Conservation (phyloP, 1,140 invertebrate genomes). For the Brachystomella parvula region DNA sequence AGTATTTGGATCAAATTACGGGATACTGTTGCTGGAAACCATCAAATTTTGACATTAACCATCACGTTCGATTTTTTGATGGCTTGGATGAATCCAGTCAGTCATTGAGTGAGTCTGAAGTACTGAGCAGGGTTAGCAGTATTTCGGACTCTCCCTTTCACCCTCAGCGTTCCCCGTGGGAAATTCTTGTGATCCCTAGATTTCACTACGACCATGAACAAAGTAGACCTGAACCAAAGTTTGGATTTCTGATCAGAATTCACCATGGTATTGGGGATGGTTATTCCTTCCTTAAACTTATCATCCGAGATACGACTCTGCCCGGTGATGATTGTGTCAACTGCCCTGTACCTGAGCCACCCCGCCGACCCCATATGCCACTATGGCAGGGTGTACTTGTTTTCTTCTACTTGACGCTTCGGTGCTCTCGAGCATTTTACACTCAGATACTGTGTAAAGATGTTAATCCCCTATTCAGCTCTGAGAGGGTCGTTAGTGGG, state of each 20-base stretch:
- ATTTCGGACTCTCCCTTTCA: slow-evolving; percentile 22
- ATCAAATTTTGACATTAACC: slow-evolving; percentile 29
- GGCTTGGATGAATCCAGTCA: slow-evolving; percentile 15
- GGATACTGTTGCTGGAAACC: slow-evolving; percentile 34
- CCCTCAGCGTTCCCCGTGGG: slow-evolving; percentile 24
- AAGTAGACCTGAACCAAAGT: slow-evolving; percentile 10
- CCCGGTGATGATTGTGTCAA: slow-evolving; percentile 16
- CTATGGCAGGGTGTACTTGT: slow-evolving; percentile 22
- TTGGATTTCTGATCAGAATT: slow-evolving; percentile 30
- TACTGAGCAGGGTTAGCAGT: slow-evolving; percentile 12
- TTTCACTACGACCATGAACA: slow-evolving; percentile 28
- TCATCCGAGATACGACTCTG: slow-evolving; percentile 25
- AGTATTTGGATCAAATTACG: slow-evolving; percentile 19
- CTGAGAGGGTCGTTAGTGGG: slow-evolving; percentile 14
- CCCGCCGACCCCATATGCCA: neutral
- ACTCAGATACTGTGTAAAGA: slow-evolving; percentile 25
- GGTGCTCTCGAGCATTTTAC: slow-evolving; percentile 24
- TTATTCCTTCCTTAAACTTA: slow-evolving; percentile 34
- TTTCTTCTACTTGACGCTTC: slow-evolving; percentile 27
- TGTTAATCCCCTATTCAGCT: slow-evolving; percentile 25
- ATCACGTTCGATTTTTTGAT: slow-evolving; percentile 27
- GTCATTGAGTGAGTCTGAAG: slow-evolving; percentile 21
- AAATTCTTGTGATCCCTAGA: slow-evolving; percentile 34
- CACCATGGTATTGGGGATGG: slow-evolving; percentile 36
- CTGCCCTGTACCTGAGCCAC: slow-evolving; percentile 12